Evolutionary conservation across 2,797 vertebrate species (phyloP).

Genomic region (Muraenolepis orangiensis): DNA sequence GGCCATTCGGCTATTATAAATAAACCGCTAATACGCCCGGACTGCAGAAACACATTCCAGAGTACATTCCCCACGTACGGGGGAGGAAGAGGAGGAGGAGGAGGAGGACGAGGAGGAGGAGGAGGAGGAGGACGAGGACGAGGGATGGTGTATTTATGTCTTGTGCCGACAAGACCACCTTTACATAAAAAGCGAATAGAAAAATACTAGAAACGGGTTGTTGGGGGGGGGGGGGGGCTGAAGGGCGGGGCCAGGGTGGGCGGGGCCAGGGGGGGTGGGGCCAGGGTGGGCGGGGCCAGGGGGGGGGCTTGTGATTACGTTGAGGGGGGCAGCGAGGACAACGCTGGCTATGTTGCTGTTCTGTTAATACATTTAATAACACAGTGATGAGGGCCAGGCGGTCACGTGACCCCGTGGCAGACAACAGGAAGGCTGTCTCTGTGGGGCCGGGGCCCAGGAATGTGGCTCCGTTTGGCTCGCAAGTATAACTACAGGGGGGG

Average conservation of each 20-base stretch:
- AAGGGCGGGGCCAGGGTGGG: too few relatives aligned
- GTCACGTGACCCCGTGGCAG: constrained; percentile 48
- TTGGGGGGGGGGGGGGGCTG: too few relatives aligned
- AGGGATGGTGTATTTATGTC: constrained; percentile 64
- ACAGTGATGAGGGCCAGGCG: constrained; percentile 49
- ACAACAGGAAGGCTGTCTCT: constrained; percentile 63
- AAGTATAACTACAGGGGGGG: constrained; percentile 5
- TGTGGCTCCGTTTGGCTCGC: constrained; percentile 26
- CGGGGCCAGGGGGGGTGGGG: too few relatives aligned
- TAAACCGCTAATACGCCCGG: constrained; percentile 69
- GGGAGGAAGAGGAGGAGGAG: constrained; percentile 12
- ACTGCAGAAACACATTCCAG: constrained; percentile 61
- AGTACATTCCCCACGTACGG: constrained; percentile 63
- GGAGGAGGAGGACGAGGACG: constrained; percentile 47
- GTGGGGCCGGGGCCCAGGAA: constrained; percentile 39
- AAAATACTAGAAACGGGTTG: constrained; percentile 2
- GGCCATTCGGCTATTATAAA: constrained; percentile 64
- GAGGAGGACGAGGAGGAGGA: too few relatives aligned
- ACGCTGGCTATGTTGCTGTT: constrained; percentile 11
- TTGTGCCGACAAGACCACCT: constrained; percentile 35
- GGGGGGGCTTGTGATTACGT: background rate
- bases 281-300: too few relatives aligned
- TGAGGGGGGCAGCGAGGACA: constrained; percentile 13
- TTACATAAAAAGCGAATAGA: background rate
- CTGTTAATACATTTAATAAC: constrained; percentile 60